These are phyloP conservation scores for Gorsachius goisagi DNA, from an alignment of 2,113 vertebrate species.

Conservation along the genomic window DNA sequence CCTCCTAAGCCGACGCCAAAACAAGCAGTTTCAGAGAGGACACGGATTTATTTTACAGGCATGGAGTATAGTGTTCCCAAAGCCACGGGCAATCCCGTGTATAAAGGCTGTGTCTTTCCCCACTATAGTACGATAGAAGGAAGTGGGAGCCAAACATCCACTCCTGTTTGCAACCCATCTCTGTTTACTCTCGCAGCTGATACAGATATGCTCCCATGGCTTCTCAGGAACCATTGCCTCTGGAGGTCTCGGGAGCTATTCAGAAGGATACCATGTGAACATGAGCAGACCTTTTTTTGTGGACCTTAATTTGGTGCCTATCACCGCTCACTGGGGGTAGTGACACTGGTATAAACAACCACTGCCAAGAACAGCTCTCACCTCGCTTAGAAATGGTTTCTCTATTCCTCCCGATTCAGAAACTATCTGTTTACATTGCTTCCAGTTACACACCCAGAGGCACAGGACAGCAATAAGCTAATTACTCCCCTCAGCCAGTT, in stretches of 20 bases:
- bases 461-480: background rate
- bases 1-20: background rate
- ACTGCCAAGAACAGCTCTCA: background rate
- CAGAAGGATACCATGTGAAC: background rate
- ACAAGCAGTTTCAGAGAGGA: background rate
- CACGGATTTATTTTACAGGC: background rate
- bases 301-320: background rate
- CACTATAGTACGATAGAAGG: background rate
- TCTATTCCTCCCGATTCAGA: background rate
- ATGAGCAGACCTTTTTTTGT: background rate
- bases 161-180: background rate
- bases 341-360: background rate
- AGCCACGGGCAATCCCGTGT: background rate
- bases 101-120: background rate
- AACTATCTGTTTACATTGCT: background rate
- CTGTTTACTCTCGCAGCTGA: background rate
- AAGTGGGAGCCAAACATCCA: background rate
- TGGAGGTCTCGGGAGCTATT: background rate
- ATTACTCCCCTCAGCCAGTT: background rate
- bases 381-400: background rate
- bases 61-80: background rate
- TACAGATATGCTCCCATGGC: background rate
- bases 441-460: background rate
- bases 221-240: background rate
- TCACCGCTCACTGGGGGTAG: background rate